Evolutionary conservation across 2,888 invertebrate species (phyloP), one percentile per base, ranked within the genome.

Genomic region (Pinctada fucata): DNA sequence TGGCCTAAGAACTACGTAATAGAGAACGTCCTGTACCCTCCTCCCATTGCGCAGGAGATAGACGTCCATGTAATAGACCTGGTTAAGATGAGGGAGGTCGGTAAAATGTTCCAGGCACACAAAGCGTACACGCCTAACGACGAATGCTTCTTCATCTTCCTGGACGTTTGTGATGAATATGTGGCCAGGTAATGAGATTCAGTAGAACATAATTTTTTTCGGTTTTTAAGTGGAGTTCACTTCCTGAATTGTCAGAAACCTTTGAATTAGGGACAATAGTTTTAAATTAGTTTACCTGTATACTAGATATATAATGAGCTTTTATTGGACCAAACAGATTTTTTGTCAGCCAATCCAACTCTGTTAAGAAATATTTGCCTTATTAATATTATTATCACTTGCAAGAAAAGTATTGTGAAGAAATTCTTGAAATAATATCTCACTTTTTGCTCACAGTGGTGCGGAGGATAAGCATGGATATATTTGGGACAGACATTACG

Each of bases 1-100:
- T 97, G 97, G 97, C 96, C 96, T 0, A 93, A 95, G 87, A 95
- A 95, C 76, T 96, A 96, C 89, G 93, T 94, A 49, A 96, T 96
- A 83, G 94, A 94, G 13, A 95, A 96, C 93, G 96, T 96, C 0
- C 92, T 96, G 72, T 95, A 95, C 89, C 96, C 96, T 10, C 96
- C 97, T 0, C 96, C 96, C 0, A 96, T 96, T 85, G 96, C 96
- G 10, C 95, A 96, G 92, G 96, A 96, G 93, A 96, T 97, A 74
- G 96, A 97, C 89, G 96, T 97, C 84, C 96, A 96, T 88, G 96
- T 97, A 0, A 96, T 97, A 86, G 97, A 97, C 93, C 93, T 97
- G 83, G 94, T 95, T 79, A 96, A 95, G 0, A 93, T 96, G 80
- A 95, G 95, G 89, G 95, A 92, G 88, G 96, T 96, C 3, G 96